These are phyloP conservation scores for Drosophila anomelani DNA, from an alignment of 2,888 invertebrate genomes.

Conservation along the genomic window DNA sequence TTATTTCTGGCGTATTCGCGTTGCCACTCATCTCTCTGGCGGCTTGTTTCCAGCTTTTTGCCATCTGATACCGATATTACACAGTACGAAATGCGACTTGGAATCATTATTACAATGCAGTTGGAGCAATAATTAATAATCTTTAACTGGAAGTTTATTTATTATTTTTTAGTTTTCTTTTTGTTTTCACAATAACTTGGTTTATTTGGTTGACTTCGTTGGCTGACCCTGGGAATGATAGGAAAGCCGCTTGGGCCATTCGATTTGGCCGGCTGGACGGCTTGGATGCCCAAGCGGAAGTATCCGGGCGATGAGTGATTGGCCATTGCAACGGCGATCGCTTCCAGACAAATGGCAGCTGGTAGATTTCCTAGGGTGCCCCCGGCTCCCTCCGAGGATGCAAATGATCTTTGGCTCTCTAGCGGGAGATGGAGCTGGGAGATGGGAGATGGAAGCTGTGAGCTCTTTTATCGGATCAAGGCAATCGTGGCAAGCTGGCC, in stretches of 20 bases:
- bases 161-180: too few relatives aligned
- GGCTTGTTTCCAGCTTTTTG: constrained; percentile 11
- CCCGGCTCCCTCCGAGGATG: constrained; percentile 15
- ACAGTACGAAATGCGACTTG: constrained; percentile 1
- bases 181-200: background rate
- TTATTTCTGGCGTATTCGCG: constrained; percentile 21
- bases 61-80: constrained; percentile 38
- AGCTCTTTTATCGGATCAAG: constrained; percentile 57
- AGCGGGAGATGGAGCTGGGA: background rate
- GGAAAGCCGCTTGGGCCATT: background rate
- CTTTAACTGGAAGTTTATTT: background rate
- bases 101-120: background rate
- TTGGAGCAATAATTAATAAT: background rate
- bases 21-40: constrained; percentile 22
- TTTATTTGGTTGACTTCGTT: background rate
- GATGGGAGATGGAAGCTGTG: background rate
- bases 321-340: constrained; percentile 39
- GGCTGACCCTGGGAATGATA: background rate
- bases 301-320: constrained; percentile 54
- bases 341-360: constrained; percentile 23
- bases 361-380: constrained; percentile 21
- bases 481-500: constrained; percentile 50
- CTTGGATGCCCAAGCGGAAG: constrained; percentile 22
- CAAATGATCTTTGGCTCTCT: constrained; percentile 16
- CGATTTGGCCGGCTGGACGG: background rate